Evolutionary conservation across 2,888 invertebrate species (phyloP).

Genomic region (Anoplius nigerrimus): DNA sequence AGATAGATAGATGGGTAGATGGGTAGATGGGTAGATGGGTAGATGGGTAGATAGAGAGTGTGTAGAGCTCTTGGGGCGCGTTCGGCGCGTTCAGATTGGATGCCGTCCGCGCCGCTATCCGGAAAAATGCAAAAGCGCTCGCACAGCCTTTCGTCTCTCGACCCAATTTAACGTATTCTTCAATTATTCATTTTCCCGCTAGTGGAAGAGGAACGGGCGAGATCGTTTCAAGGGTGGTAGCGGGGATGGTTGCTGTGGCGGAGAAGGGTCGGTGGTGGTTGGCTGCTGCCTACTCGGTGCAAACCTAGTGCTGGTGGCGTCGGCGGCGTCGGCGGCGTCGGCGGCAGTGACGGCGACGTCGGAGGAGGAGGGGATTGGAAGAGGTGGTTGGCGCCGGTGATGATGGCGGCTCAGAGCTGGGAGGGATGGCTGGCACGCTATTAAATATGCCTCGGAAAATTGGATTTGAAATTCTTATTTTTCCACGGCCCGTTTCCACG

Average conservation of each 20-base stretch:
- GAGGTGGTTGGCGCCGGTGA: slow-evolving; percentile 18
- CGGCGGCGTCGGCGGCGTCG: too few species aligned
- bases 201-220: slow-evolving; percentile 4
- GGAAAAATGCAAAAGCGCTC: slow-evolving; percentile 1
- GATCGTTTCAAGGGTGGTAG: neutral
- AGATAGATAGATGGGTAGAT: too few species aligned
- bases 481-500: slow-evolving; percentile 46
- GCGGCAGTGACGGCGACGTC: neutral
- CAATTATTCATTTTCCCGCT: slow-evolving; percentile 57
- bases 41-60: too few species aligned
- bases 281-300: too few species aligned
- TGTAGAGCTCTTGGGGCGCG: too few species aligned
- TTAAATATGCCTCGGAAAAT: slow-evolving; percentile 69
- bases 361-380: slow-evolving; percentile 5
- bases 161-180: slow-evolving; percentile 50
- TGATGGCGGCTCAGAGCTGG: slow-evolving; percentile 14
- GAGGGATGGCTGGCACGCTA: slow-evolving; percentile 45
- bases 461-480: slow-evolving; percentile 71
- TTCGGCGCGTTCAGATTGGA: too few species aligned
- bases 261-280: too few species aligned
- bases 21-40: too few species aligned
- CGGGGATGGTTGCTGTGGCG: too few species aligned
- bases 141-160: slow-evolving; percentile 6
- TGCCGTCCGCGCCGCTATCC: neutral
- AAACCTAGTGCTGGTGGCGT: too few species aligned